Conservation (phyloP, 2,888 invertebrate genomes). For the Dinocampus coccinellae region DNA sequence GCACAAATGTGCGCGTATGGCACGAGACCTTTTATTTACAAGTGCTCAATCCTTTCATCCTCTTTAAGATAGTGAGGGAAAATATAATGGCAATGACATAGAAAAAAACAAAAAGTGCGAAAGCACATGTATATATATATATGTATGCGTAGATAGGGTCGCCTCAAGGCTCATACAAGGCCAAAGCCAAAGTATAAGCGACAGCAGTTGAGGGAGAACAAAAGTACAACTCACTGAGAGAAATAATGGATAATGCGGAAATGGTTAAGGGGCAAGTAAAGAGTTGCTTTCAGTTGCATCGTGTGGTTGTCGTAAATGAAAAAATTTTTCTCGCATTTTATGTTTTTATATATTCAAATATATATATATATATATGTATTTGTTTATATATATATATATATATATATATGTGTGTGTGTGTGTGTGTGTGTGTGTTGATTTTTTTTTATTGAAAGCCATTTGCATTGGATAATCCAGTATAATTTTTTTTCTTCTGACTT, state of each 20-base stretch:
- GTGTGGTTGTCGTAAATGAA: background rate
- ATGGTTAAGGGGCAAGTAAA: conserved; percentile 20
- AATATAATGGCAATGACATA: background rate
- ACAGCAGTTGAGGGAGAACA: conserved; percentile 19
- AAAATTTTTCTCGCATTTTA: background rate
- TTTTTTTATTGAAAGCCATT: no score
- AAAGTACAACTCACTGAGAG: conserved; percentile 18
- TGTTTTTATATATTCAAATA: background rate
- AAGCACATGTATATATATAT: background rate
- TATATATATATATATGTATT: background rate
- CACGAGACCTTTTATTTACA: conserved; percentile 37
- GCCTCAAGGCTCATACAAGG: conserved; percentile 27
- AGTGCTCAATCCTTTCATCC: conserved; percentile 37
- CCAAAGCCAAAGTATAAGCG: conserved; percentile 22
- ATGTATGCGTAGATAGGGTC: conserved; percentile 13
- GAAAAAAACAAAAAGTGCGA: background rate
- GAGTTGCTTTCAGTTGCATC: conserved; percentile 11
- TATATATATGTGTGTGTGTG: no score
- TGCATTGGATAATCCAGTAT: no score
- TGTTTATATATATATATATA: background rate
- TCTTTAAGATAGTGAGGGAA: background rate
- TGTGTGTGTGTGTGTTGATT: no score
- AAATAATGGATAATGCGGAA: conserved; percentile 32
- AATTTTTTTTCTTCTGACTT: no score
- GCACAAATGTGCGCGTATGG: conserved; percentile 40